These are phyloP conservation scores for Psilopogon haemacephalus DNA, from an alignment of 2,113 vertebrate species.

Conservation along the genomic window DNA sequence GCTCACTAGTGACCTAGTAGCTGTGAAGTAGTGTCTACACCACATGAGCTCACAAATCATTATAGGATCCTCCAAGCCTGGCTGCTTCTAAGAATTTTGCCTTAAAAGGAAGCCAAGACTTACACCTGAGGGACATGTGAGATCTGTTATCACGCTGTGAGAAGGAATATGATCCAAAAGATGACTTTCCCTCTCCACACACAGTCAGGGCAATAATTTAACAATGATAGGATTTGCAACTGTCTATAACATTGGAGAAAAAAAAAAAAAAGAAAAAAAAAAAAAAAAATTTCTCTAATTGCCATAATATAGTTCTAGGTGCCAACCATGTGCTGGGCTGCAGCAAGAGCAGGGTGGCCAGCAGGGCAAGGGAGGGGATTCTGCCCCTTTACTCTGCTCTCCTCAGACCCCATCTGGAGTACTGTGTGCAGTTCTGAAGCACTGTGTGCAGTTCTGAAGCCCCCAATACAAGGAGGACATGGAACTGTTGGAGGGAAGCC, in stretches of 20 bases:
- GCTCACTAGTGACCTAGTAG: not conserved
- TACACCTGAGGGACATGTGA: not conserved
- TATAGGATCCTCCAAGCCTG: not conserved
- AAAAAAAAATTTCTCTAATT: not conserved
- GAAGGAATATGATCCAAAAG: not conserved
- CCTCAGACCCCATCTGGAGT: no score
- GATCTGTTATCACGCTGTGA: not conserved
- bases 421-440: no score
- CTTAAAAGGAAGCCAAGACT: not conserved
- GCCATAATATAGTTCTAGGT: not conserved
- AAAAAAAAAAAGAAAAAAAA: no score
- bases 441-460: no score
- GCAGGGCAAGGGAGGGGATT: no score
- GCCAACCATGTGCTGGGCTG: no score
- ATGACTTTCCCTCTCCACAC: conserved; percentile 14
- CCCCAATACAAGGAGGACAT: no score
- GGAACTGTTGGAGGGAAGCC: no score
- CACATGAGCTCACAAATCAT: not conserved
- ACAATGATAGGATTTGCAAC: conserved; percentile 6
- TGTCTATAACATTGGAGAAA: not conserved
- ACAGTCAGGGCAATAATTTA: not conserved
- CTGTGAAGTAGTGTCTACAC: not conserved
- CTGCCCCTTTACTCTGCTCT: no score
- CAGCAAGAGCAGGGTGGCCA: no score
- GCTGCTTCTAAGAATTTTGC: not conserved